Base-by-base conservation (phyloP, 1,140 invertebrate genomes). In the Cyphomyrmex costatus region DNA sequence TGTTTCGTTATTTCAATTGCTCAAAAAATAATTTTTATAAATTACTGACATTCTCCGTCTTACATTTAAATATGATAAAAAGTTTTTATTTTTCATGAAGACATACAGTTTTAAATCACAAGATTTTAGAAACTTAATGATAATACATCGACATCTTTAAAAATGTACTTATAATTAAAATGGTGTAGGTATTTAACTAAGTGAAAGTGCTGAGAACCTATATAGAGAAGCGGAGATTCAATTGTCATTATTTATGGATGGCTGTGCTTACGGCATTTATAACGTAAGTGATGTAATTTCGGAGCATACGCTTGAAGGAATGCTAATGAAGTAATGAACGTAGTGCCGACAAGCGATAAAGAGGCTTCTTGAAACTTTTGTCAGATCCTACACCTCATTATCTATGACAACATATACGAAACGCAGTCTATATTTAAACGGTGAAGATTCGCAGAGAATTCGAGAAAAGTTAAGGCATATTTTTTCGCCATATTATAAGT, bases 191-290 rank as follows among this genome's bases (percentile, higher is more conserved):
- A 42, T 76, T 60, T 60, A 74, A 21, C n/a, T 24, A 27, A 60
- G 16, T 8, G 73, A 49, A 65, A 21, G 5, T 46, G 56, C 36
- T 19, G 10, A 63, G 24, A 33, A n/a, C n/a, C n/a, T n/a, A n/a
- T n/a, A n/a, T n/a, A n/a, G n/a, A 78, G 46, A 16, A 78, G 19
- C 36, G 19, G 21, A 21, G 4, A 56, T 65, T 65, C 12, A 78
- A n/a, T 63, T 12, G 33, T 77, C 56, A 46, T 78, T 78, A 78
- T 65, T 65, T 49, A 78, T 73, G 65, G n/a, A 42, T 58, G 30
- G 21, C 0, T 30, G 8, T 42, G 21, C 21, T 56, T 73, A 58
- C n/a, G 49, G 36, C 16, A n/a, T 36, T 36, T 65, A 49, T 27
- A 79, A 51, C 46, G 42, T n/a, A 49, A 21, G 30, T 49, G 14